Evolutionary conservation across 2,888 invertebrate genomes (phyloP).

Genomic region (Nomada lathburiana): DNA sequence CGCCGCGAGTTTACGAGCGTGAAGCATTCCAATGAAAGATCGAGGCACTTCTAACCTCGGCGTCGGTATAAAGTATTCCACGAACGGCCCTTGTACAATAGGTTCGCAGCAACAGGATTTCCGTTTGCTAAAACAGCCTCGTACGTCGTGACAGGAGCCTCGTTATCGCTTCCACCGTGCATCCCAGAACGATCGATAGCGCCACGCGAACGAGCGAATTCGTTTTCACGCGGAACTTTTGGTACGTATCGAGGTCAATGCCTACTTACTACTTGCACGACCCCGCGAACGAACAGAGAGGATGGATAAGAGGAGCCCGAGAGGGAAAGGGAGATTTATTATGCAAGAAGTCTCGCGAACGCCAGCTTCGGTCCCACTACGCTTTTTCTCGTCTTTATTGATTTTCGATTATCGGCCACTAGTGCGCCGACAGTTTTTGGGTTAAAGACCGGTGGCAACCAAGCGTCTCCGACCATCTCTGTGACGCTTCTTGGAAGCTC

Average conservation of each 20-base stretch:
- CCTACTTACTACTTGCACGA: slow-evolving; percentile 38
- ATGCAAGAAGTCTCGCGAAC: slow-evolving; percentile 58
- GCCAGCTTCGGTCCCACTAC: slow-evolving; percentile 60
- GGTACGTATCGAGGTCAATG: slow-evolving; percentile 36
- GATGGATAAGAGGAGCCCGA: background rate
- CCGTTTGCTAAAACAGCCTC: background rate
- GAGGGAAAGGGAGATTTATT: slow-evolving; percentile 62
- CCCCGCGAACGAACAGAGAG: background rate
- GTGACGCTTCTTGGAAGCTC: slow-evolving; percentile 12
- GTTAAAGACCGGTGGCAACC: slow-evolving; percentile 65
- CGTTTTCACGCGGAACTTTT: slow-evolving; percentile 40
- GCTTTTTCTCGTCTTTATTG: slow-evolving; percentile 72
- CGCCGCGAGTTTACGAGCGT: background rate
- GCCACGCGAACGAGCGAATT: slow-evolving; percentile 36
- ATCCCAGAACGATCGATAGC: slow-evolving; percentile 16
- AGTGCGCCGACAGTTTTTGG: slow-evolving; percentile 71
- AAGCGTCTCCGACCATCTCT: slow-evolving; percentile 3
- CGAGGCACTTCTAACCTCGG: background rate
- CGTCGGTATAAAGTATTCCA: background rate
- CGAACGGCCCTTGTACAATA: background rate
- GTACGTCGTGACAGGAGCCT: slow-evolving; percentile 1
- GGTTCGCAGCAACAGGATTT: background rate
- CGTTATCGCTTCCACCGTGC: slow-evolving; percentile 24
- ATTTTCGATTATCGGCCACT: slow-evolving; percentile 72
- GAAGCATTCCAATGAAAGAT: background rate